Conservation (phyloP, 2,888 invertebrate species). For the Diarsia brunnea region DNA sequence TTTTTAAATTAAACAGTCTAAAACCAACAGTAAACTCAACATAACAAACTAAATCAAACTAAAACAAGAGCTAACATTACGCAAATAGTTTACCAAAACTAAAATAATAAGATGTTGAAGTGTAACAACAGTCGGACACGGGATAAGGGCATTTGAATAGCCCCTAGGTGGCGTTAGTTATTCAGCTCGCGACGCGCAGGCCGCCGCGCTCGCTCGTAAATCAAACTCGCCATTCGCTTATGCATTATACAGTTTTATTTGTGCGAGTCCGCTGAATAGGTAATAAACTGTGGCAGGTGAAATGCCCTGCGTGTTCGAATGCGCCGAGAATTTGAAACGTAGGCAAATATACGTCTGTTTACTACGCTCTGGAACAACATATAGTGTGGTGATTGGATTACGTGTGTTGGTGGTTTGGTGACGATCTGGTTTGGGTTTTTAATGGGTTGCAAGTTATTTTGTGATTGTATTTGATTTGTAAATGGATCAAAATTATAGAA, state of each 20-base stretch:
- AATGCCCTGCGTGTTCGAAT: constrained; percentile 85
- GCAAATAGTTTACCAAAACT: constrained; percentile 62
- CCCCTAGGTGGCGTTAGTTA: constrained; percentile 87
- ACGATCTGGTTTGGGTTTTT: constrained; percentile 44
- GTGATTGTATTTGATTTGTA: constrained; percentile 13
- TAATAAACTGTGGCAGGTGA: constrained; percentile 90
- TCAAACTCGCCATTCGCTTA: constrained; percentile 90
- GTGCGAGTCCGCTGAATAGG: constrained; percentile 90
- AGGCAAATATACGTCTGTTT: constrained; percentile 81
- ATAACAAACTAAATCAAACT: constrained; percentile 41
- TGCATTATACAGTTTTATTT: constrained; percentile 91
- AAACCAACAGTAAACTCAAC: constrained; percentile 17
- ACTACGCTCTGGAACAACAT: constrained; percentile 61
- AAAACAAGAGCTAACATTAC: constrained; percentile 48
- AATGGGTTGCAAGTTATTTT: constrained; percentile 9
- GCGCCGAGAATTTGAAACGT: constrained; percentile 84
- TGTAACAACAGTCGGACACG: constrained; percentile 70
- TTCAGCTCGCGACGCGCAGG: constrained; percentile 84
- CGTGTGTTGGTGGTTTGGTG: constrained; percentile 38
- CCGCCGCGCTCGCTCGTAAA: constrained; percentile 86
- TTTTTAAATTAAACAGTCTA: constrained; percentile 25
- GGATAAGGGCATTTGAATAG: constrained; percentile 82
- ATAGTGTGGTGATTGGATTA: constrained; percentile 63
- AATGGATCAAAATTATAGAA: neutral
- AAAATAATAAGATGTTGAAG: constrained; percentile 71